Evolutionary conservation across 2,888 invertebrate species (phyloP).

Genomic region (Gymnoscelis rufifasciata): DNA sequence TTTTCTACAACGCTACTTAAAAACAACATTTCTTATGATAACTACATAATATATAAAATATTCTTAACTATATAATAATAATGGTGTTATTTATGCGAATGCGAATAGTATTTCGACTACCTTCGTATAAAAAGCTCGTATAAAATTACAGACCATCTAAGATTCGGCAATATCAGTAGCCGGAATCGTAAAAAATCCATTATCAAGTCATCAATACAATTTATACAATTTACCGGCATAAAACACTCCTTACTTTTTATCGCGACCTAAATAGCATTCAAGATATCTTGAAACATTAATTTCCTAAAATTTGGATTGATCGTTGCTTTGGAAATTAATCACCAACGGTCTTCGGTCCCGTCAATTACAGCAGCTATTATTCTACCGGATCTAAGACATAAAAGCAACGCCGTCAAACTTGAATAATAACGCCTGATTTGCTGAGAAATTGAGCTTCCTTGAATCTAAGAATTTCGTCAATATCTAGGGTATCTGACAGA

Average conservation of each 20-base stretch:
- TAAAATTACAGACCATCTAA: not conserved
- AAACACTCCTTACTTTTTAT: conserved; percentile 11
- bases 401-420: conserved; percentile 26
- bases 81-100: too few relatives aligned
- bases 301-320: conserved; percentile 45
- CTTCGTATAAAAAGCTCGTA: too few relatives aligned
- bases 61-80: too few relatives aligned
- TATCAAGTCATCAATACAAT: conserved; percentile 9
- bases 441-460: not conserved
- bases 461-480: not conserved
- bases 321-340: conserved; percentile 53
- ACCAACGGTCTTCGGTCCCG: conserved; percentile 47
- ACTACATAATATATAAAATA: too few relatives aligned
- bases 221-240: conserved; percentile 7
- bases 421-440: conserved; percentile 16
- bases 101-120: too few relatives aligned
- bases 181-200: conserved; percentile 1
- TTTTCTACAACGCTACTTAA: not conserved
- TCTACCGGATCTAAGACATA: conserved; percentile 37
- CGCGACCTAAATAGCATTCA: conserved; percentile 1
- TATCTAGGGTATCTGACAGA: not conserved
- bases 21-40: not conserved
- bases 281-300: conserved; percentile 25
- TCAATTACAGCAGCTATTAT: conserved; percentile 56
- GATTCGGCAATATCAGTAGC: not conserved